Percentiles rank a stretch among this genome's conserved stretches.
Evolutionary conservation across 2,888 invertebrate genomes (phyloP).

Genomic region (Drosophila meridiana): DNA sequence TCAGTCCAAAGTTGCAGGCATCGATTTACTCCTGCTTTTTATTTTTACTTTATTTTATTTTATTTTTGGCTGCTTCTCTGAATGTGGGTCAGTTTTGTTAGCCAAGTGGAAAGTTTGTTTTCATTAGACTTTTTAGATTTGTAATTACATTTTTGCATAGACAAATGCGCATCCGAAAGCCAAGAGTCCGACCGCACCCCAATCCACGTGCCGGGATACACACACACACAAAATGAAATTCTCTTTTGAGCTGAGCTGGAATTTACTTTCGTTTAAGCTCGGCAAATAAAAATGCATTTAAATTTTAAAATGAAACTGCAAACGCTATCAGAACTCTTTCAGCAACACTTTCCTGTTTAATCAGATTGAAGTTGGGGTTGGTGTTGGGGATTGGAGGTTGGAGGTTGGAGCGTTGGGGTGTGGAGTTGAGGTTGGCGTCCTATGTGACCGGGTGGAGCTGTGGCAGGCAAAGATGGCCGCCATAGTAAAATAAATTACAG

Average conservation of each 20-base stretch:
- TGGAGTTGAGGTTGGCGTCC: not conserved
- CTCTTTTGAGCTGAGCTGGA: slow-evolving; percentile 19
- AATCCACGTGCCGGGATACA: slow-evolving; percentile 15
- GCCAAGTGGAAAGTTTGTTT: slow-evolving; percentile 52
- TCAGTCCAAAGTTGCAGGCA: slow-evolving; percentile 30
- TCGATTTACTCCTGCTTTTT: slow-evolving; percentile 37
- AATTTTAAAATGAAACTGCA: slow-evolving; percentile 46
- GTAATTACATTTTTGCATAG: slow-evolving; percentile 66
- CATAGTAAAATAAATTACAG: slow-evolving; percentile 83
- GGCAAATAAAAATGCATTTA: slow-evolving; percentile 45
- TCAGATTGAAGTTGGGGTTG: not conserved
- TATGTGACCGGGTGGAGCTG: slow-evolving; percentile 23
- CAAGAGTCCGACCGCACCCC: slow-evolving; percentile 44
- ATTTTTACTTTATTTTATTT: not conserved
- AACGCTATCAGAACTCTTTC: slow-evolving; percentile 48
- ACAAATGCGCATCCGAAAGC: slow-evolving; percentile 34
- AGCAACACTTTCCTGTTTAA: slow-evolving; percentile 14
- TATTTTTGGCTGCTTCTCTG: not conserved
- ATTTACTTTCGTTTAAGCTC: slow-evolving; percentile 51
- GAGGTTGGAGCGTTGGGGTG: not conserved
- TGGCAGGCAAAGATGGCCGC: slow-evolving; percentile 76
- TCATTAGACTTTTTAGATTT: slow-evolving; percentile 49
- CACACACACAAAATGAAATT: slow-evolving; percentile 28
- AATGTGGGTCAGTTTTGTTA: slow-evolving; percentile 62
- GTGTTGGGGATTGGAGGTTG: not conserved